Base-by-base conservation (phyloP, 2,888 invertebrate genomes). In the Ectemnius lituratus region DNA sequence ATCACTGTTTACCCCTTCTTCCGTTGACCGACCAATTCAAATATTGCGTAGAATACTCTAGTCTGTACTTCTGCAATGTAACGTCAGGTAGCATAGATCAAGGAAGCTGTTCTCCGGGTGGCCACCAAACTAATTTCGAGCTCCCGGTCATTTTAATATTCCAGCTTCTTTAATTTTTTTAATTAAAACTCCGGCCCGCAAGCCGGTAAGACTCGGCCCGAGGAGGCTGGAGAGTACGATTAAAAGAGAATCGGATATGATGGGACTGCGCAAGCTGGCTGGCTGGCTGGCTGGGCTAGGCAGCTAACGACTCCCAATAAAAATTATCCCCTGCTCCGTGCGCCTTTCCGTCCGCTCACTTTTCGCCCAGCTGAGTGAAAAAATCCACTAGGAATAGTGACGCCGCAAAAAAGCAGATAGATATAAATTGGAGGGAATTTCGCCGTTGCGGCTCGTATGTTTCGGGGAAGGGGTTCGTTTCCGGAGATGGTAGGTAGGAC, bases 361-460 rank as follows among this genome's bases (percentile, higher is more conserved):
- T 37, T 37, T 37, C 37, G 37, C 11, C 16, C 5, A 16, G n/a
- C 16, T 52, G 52, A 16, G 52, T 52, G 52, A 52, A 16, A 52
- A 52, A 52, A 52, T 52, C 52, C 16, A 16, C 52, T 16, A 60
- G 13, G 27, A 60, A 37, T 4, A 27, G 70, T 60, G 57, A 67
- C 70, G 65, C 66, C 63, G 69, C 59, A 47, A 63, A 76, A 70
- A 66, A 59, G 69, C 62, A 60, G 47, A 16, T 56, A 20, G 20
- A 64, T 37, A 57, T 70, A 75, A 78, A 75, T 70, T 65, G 67
- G 52, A 28, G 37, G 18, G 49, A 14, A 46, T 56, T 45, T 75
- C 67, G 68, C 67, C 69, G 59, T 13, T 45, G 13, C 37, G n/a
- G 58, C 14, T 27, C 60, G 57, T 47, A 58, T 57, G 62, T 18